Evolutionary conservation across 2,797 vertebrate genomes (phyloP).

Genomic region (Triplophysa bombifrons): DNA sequence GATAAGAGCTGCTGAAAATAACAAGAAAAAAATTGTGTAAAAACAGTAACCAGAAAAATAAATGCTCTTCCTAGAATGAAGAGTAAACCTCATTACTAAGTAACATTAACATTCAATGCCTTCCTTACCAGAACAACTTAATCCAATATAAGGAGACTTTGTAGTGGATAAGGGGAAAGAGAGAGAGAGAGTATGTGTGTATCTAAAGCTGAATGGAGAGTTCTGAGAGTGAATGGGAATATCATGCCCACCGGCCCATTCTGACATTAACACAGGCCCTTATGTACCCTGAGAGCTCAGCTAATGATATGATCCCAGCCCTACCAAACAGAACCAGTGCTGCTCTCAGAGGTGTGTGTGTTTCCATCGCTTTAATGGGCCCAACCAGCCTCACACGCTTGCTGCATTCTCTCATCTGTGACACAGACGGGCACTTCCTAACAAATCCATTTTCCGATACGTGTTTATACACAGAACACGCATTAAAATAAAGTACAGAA

Average conservation of each 20-base stretch:
- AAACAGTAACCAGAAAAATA: not conserved
- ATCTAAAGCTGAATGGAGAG: not conserved
- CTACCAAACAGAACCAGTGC: conserved; percentile 34
- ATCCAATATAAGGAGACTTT: conserved; percentile 6
- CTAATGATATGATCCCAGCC: conserved; percentile 40
- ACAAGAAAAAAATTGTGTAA: not conserved
- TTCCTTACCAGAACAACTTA: conserved; percentile 41
- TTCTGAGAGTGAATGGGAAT: conserved; percentile 35
- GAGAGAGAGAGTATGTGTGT: no score
- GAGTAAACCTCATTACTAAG: conserved; percentile 3
- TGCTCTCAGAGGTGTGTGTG: conserved; percentile 30
- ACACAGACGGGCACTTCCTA: conserved; percentile 40
- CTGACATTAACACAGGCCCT: conserved; percentile 42
- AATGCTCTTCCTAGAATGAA: conserved; percentile 6
- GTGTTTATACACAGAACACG: conserved; percentile 37
- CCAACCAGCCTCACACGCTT: conserved; percentile 35
- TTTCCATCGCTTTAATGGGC: conserved; percentile 31
- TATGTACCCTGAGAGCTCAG: conserved; percentile 36
- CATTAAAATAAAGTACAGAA: not conserved
- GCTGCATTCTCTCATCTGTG: conserved; percentile 29
- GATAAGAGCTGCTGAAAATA: not conserved
- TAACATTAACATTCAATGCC: conserved; percentile 3
- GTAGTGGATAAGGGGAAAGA: not conserved
- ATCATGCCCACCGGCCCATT: conserved; percentile 42
- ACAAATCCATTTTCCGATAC: conserved; percentile 35